Percentiles rank a stretch among this genome's conserved stretches.
These are phyloP conservation scores for Teleogryllus occipitalis DNA, from an alignment of 1,140 invertebrate genomes.

Conservation along the genomic window DNA sequence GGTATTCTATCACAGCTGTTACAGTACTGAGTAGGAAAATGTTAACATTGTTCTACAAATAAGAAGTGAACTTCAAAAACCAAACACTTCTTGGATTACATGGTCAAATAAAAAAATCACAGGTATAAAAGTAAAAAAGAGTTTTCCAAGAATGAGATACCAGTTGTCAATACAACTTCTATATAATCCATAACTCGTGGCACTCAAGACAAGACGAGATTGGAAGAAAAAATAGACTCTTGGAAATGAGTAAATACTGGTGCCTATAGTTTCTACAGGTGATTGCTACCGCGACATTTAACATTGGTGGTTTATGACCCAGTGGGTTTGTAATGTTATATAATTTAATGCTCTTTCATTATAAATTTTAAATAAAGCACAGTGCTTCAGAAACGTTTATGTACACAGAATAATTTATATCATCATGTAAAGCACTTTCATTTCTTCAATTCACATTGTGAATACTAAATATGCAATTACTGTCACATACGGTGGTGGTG, in stretches of 20 bases:
- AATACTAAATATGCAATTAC: slow-evolving; percentile 24
- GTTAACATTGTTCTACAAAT: too few species aligned
- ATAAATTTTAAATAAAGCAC: slow-evolving; percentile 13
- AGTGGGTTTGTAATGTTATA: slow-evolving; percentile 4
- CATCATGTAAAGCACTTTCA: slow-evolving; percentile 23
- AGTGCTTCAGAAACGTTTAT: slow-evolving; percentile 14
- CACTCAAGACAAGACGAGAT: background rate
- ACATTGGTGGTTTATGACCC: slow-evolving; percentile 9
- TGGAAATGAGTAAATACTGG: slow-evolving; percentile 23
- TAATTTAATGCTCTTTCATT: slow-evolving; percentile 3
- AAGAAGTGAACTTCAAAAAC: too few species aligned
- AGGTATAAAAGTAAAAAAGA: too few species aligned
- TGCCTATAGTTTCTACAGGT: slow-evolving; percentile 19
- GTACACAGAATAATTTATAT: slow-evolving; percentile 6
- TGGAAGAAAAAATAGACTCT: background rate
- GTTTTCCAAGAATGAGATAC: too few species aligned
- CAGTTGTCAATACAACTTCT: background rate
- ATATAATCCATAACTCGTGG: background rate
- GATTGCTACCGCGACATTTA: slow-evolving; percentile 21
- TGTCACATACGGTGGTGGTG: slow-evolving; percentile 21
- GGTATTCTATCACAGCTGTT: background rate
- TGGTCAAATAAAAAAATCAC: too few species aligned
- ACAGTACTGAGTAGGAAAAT: background rate
- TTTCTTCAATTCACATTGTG: slow-evolving; percentile 23
- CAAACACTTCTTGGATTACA: too few species aligned